Percentiles rank a stretch among this genome's conserved stretches.
Evolutionary conservation across 2,888 invertebrate genomes (phyloP).

Genomic region (Sarcophaga caerulescens): DNA sequence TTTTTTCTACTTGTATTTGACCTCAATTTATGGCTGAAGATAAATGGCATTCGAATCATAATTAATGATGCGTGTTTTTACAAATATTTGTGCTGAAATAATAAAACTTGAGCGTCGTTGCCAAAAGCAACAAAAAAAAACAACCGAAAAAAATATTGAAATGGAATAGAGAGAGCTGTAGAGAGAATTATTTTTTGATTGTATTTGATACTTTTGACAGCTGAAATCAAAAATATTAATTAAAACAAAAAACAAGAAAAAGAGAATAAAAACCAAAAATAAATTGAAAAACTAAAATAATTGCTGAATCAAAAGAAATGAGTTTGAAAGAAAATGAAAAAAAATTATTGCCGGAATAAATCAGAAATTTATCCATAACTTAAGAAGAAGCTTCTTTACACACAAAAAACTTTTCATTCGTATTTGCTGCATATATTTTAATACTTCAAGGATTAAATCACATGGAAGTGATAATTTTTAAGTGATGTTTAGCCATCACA

Average conservation of each 20-base stretch:
- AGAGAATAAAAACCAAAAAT: not conserved
- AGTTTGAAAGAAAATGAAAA: too few species aligned
- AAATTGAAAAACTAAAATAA: too few species aligned
- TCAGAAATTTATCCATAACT: too few species aligned
- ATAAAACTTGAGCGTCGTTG: not conserved
- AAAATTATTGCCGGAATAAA: too few species aligned
- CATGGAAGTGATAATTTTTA: not conserved
- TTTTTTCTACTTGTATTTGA: not conserved
- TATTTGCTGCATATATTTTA: not conserved
- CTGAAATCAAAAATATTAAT: constrained; percentile 30
- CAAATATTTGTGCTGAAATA: constrained; percentile 18
- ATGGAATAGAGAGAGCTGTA: too few species aligned
- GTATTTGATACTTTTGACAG: constrained; percentile 13
- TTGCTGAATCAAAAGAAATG: too few species aligned
- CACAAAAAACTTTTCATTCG: too few species aligned
- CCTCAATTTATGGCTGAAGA: constrained; percentile 4
- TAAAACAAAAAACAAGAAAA: constrained; percentile 51
- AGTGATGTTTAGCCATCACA: not conserved
- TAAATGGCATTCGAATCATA: not conserved
- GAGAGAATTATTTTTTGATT: not conserved
- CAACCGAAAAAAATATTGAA: too few species aligned
- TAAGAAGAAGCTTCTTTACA: not conserved
- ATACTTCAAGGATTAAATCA: not conserved
- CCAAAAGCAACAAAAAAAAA: not conserved
- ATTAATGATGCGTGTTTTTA: constrained; percentile 28